A percentile compares a stretch with the other conserved stretches of the same genome.
Evolutionary conservation across 2,797 vertebrate species (phyloP).

Genomic region (Cuniculus paca): DNA sequence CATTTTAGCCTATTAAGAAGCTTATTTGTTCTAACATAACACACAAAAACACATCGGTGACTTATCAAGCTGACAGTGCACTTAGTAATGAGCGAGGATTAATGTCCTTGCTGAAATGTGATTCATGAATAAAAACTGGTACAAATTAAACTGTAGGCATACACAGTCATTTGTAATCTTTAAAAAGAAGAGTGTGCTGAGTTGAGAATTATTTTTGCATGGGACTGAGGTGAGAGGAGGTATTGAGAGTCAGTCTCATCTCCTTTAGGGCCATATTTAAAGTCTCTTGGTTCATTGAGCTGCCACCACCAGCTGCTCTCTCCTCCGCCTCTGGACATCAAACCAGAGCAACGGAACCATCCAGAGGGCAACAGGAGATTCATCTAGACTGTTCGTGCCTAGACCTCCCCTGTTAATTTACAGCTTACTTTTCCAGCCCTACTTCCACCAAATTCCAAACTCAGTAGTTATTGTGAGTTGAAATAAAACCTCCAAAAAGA

Average conservation of each 20-base stretch:
- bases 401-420: neutral
- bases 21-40: constrained; percentile 76
- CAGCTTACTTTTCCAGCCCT: neutral
- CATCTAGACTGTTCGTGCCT: neutral
- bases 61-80: constrained; percentile 80
- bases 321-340: neutral
- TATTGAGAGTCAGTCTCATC: neutral
- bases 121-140: constrained; percentile 81
- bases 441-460: neutral
- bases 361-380: neutral
- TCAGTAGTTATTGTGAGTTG: neutral
- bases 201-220: constrained; percentile 39
- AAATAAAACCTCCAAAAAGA: neutral
- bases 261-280: neutral
- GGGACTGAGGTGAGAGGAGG: neutral
- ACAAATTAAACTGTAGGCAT: constrained; percentile 80
- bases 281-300: neutral
- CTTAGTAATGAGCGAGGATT: constrained; percentile 82
- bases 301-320: neutral
- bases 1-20: constrained; percentile 75
- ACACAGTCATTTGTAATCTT: constrained; percentile 79
- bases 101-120: constrained; percentile 81
- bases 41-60: constrained; percentile 79
- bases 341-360: neutral
- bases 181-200: constrained; percentile 67